Evolutionary conservation across 2,888 invertebrate genomes (phyloP), one percentile per base, ranked within the genome.

Genomic region (Plagiodera versicolora): DNA sequence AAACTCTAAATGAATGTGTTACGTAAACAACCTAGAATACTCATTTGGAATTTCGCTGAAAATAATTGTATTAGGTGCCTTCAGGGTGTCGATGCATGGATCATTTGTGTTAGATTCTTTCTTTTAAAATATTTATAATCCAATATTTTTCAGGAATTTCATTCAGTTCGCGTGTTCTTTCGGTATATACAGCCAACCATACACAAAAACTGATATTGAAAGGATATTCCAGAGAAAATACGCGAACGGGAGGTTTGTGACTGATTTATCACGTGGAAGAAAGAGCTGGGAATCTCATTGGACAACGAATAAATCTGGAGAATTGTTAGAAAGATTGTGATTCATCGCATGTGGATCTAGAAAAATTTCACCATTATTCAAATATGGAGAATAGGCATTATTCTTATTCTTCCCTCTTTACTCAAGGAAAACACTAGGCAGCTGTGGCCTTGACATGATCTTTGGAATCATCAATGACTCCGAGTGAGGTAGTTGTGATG

Each of bases 251-350:
- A 57, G 57, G 51, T 57, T 50, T 51, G 46, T 24, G 20, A 51
- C 51, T 51, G 57, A 57, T 57, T 57, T 51, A 57, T 51, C 46
- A 57, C 57, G 57, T 51, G 44, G 51, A 57, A 58, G 51, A 51
- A 20, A 32, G 46, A 58, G 57, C 51, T 58, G 57, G 45, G 51
- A 51, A 46, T 32, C 32, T 32, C 32, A 32, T 32, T 32, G 32
- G 32, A 11, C 32, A 32, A 32, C 32, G 32, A 10, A 32, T 32
- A 32, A 32, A 32, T 32, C 32, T 32, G 32, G 32, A 32, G 32
- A 32, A 32, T 32, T 32, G 32, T 11, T 32, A 32, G 32, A 32
- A 32, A 32, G 32, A 32, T 32, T 32, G 32, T 32, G 32, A 32
- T 32, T 32, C 32, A 32, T 32, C 32, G 32, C 32, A 9, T 32